Conservation (phyloP, 2,888 invertebrate species). For the Lasius fuliginosus region DNA sequence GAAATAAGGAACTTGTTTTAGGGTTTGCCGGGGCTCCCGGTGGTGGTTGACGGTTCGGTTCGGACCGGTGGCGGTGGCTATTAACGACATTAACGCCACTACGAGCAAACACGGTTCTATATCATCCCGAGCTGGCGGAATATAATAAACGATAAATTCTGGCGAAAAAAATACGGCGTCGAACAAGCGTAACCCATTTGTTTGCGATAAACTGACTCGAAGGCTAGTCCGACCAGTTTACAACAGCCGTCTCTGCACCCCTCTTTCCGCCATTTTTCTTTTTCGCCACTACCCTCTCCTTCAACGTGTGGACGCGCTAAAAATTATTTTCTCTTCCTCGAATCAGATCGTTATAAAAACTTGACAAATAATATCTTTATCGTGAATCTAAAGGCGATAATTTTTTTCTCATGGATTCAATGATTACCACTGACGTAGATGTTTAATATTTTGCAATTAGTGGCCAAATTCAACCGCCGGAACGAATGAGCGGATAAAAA, state of each 20-base stretch:
- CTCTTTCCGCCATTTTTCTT: constrained; percentile 65
- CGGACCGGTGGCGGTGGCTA: constrained; percentile 81
- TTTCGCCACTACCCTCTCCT: constrained; percentile 40
- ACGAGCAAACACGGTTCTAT: constrained; percentile 84
- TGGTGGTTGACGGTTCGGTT: constrained; percentile 67
- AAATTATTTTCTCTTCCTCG: background rate
- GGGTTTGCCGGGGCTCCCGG: constrained; percentile 65
- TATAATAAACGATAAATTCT: constrained; percentile 85
- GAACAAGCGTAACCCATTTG: constrained; percentile 86
- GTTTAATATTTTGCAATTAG: background rate
- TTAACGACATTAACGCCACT: constrained; percentile 85
- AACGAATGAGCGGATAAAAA: background rate
- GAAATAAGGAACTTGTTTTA: constrained; percentile 65
- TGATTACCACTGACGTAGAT: background rate
- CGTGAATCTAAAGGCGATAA: background rate
- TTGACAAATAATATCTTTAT: background rate
- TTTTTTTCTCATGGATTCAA: background rate
- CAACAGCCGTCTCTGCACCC: constrained; percentile 72
- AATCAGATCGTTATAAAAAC: background rate
- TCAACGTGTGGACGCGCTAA: constrained; percentile 20
- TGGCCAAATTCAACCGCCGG: constrained; percentile 1
- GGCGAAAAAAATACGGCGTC: constrained; percentile 83
- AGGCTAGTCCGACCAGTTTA: constrained; percentile 84
- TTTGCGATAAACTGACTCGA: constrained; percentile 86
- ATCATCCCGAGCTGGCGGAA: constrained; percentile 81